phyloP scores from a whole-genome alignment of 2,888 invertebrate genomes.

The Eupeodes latifasciatus region DNA sequence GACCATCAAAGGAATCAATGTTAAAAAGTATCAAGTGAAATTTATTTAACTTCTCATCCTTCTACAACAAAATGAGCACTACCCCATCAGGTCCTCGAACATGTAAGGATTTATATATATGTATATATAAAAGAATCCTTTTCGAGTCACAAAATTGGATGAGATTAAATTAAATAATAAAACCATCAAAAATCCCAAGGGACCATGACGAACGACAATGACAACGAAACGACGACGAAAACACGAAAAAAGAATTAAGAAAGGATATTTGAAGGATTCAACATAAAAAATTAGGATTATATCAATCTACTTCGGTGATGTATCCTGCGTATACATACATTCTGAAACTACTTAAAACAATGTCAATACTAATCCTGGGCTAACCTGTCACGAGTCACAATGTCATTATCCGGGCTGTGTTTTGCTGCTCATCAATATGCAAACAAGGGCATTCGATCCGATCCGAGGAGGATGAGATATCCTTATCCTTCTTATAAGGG shows the following conservation, averaged over 20 bases:
- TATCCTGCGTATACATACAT: not conserved
- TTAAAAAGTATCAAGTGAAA: slow-evolving; percentile 47
- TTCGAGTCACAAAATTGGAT: slow-evolving; percentile 38
- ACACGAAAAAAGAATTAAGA: slow-evolving; percentile 59
- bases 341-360: slow-evolving; percentile 62
- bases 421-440: slow-evolving; percentile 57
- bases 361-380: slow-evolving; percentile 63
- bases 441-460: slow-evolving; percentile 50
- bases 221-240: not conserved
- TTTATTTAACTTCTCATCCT: slow-evolving; percentile 9
- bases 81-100: not conserved
- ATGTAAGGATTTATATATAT: slow-evolving; percentile 3
- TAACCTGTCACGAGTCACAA: slow-evolving; percentile 35
- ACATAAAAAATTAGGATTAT: slow-evolving; percentile 30
- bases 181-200: slow-evolving; percentile 51
- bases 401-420: slow-evolving; percentile 5
- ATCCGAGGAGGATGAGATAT: slow-evolving; percentile 6
- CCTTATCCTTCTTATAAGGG: not conserved
- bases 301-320: slow-evolving; percentile 26
- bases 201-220: not conserved
- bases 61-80: not conserved
- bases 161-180: slow-evolving; percentile 68
- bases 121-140: slow-evolving; percentile 21
- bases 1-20: slow-evolving; percentile 44
- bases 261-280: slow-evolving; percentile 3